Conservation (phyloP, 2,888 invertebrate species). For the Perizoma affinitatum region DNA sequence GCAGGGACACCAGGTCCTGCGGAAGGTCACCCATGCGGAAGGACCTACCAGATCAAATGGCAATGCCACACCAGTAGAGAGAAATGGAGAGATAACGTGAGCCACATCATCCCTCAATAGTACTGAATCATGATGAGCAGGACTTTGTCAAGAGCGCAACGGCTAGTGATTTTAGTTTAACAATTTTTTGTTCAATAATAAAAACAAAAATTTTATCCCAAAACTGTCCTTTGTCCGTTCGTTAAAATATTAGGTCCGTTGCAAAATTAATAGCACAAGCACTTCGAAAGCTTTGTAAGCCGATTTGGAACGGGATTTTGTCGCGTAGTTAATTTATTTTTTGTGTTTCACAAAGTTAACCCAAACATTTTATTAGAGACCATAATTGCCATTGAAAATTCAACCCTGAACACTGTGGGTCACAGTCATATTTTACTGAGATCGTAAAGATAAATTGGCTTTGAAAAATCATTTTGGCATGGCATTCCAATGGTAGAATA, state of each 20-base stretch:
- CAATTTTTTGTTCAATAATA: conserved; percentile 1
- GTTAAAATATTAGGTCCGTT: conserved; percentile 36
- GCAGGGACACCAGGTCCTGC: too few species aligned
- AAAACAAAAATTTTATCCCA: conserved; percentile 16
- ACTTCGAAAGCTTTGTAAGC: conserved; percentile 38
- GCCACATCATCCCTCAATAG: too few species aligned
- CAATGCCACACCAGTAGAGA: too few species aligned
- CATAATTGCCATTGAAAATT: conserved; percentile 19
- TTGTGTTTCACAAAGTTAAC: conserved; percentile 35
- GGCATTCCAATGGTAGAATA: conserved; percentile 2
- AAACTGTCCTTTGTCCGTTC: conserved; percentile 13
- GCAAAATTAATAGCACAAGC: conserved; percentile 39
- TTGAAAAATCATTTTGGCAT: conserved; percentile 18
- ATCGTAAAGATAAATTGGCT: conserved; percentile 16
- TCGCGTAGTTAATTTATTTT: conserved; percentile 35
- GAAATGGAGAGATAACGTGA: too few species aligned
- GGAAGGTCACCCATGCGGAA: too few species aligned
- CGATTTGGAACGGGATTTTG: conserved; percentile 34
- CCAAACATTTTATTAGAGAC: conserved; percentile 31
- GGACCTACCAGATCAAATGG: too few species aligned
- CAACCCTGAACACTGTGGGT: conserved; percentile 6
- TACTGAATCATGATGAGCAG: too few species aligned
- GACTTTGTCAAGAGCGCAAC: too few species aligned
- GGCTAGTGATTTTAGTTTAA: too few species aligned
- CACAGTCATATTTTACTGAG: conserved; percentile 8